A percentile compares a stretch with the other conserved stretches of the same genome.
These are phyloP conservation scores for Drosophila pandora DNA, from an alignment of 1,140 invertebrate genomes.

Conservation along the genomic window DNA sequence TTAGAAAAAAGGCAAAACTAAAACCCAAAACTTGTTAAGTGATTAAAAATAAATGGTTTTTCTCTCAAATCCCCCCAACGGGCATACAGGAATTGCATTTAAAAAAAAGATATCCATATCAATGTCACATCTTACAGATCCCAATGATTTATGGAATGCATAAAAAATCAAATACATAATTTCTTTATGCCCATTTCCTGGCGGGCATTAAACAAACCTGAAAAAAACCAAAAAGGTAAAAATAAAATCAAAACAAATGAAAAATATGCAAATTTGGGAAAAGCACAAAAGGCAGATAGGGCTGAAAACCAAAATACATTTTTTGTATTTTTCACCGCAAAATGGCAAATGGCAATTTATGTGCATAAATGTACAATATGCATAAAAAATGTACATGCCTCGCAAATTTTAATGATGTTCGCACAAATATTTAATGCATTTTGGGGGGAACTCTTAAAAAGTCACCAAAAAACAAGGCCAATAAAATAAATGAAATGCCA, in stretches of 20 bases:
- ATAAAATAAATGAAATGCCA: slow-evolving; percentile 19
- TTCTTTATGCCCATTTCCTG: slow-evolving; percentile 58
- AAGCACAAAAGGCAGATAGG: slow-evolving; percentile 14
- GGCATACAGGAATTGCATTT: slow-evolving; percentile 38
- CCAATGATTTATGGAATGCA: slow-evolving; percentile 54
- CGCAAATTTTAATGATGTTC: slow-evolving; percentile 58
- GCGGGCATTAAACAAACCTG: slow-evolving; percentile 45
- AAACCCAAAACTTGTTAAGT: not conserved
- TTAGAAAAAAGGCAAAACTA: not conserved
- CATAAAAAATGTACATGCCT: slow-evolving; percentile 20
- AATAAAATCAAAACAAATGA: slow-evolving; percentile 52
- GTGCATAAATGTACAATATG: slow-evolving; percentile 51
- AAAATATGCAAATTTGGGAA: slow-evolving; percentile 62
- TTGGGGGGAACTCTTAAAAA: slow-evolving; percentile 19
- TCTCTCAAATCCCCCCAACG: not conserved
- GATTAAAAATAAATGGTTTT: not conserved
- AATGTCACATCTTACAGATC: slow-evolving; percentile 46
- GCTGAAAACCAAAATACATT: slow-evolving; percentile 31
- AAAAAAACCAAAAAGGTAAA: slow-evolving; percentile 21
- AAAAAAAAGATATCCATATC: slow-evolving; percentile 35
- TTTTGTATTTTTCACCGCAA: slow-evolving; percentile 53
- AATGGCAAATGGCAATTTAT: slow-evolving; percentile 67
- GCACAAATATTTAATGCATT: slow-evolving; percentile 54
- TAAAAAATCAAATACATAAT: slow-evolving; percentile 53
- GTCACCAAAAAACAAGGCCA: slow-evolving; percentile 23